phyloP scores from a whole-genome alignment of 1,140 invertebrate species.

The Pseudoatta argentina region DNA sequence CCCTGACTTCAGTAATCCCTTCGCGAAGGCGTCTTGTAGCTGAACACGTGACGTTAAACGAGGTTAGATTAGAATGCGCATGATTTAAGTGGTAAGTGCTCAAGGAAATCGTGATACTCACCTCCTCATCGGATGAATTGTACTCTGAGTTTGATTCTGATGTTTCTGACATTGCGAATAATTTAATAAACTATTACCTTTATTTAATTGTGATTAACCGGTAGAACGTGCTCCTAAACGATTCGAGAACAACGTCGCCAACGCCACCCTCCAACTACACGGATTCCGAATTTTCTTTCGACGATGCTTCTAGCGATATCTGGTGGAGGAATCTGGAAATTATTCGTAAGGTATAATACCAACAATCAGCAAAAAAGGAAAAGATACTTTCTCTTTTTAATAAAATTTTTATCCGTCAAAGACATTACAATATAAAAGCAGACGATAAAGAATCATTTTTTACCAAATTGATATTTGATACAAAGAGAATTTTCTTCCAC shows the following conservation, averaged over 20 bases:
- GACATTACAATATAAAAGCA: background rate
- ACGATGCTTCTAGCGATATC: background rate
- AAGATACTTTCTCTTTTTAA: background rate
- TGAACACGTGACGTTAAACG: no score
- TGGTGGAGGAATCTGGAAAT: background rate
- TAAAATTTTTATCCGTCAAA: background rate
- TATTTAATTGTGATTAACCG: background rate
- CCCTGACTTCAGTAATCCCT: no score
- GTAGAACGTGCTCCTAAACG: no score
- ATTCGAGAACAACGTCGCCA: background rate
- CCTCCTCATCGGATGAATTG: slow-evolving; percentile 85
- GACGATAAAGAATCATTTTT: background rate
- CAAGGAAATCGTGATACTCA: slow-evolving; percentile 71
- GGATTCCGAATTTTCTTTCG: background rate
- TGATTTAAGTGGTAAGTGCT: background rate
- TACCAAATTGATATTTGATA: no score
- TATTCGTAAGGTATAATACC: background rate
- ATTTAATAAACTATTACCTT: background rate
- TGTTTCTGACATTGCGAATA: background rate
- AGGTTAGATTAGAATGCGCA: no score
- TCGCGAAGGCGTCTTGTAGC: no score
- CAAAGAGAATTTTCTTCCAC: no score
- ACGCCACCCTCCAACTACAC: background rate
- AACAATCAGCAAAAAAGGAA: background rate
- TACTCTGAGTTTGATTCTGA: slow-evolving; percentile 82